phyloP scores from a whole-genome alignment of 2,113 vertebrate species.

The Pimephales promelas region DNA sequence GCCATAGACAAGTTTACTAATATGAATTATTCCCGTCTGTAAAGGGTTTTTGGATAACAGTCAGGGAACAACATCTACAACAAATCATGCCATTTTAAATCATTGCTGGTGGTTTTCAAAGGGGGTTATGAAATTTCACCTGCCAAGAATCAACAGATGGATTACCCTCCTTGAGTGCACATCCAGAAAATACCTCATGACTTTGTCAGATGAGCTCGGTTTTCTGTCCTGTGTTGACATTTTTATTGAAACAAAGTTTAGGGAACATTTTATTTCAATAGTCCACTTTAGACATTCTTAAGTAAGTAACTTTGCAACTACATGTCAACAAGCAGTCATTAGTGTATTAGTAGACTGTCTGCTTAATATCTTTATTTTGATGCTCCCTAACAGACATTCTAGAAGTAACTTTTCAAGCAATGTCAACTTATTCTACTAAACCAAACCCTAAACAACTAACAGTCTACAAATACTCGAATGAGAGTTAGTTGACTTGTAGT shows the following conservation, averaged over 20 bases:
- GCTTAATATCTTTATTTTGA: too few species aligned
- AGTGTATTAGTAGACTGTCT: too few species aligned
- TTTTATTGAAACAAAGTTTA: neutral
- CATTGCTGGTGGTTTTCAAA: conserved; percentile 7
- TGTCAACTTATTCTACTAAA: too few species aligned
- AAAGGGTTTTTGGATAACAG: conserved; percentile 7
- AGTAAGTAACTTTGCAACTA: too few species aligned
- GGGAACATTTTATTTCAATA: too few species aligned
- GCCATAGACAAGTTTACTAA: conserved; percentile 7
- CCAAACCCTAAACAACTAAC: too few species aligned
- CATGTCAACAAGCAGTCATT: too few species aligned
- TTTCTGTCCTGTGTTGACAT: neutral
- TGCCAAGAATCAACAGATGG: conserved; percentile 17
- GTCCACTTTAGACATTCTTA: too few species aligned
- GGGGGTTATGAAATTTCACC: neutral
- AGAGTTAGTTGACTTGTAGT: too few species aligned
- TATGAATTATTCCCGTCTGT: conserved; percentile 29
- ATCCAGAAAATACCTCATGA: conserved; percentile 9
- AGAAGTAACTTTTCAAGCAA: too few species aligned
- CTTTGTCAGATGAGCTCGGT: neutral
- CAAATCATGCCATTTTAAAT: conserved; percentile 35
- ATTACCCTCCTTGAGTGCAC: neutral
- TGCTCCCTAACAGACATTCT: too few species aligned
- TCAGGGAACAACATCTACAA: conserved; percentile 36
- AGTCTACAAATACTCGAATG: too few species aligned